Percentiles rank a stretch among this genome's conserved stretches.
Conservation (phyloP, 1,140 invertebrate genomes). For the Penaeus chinensis region DNA sequence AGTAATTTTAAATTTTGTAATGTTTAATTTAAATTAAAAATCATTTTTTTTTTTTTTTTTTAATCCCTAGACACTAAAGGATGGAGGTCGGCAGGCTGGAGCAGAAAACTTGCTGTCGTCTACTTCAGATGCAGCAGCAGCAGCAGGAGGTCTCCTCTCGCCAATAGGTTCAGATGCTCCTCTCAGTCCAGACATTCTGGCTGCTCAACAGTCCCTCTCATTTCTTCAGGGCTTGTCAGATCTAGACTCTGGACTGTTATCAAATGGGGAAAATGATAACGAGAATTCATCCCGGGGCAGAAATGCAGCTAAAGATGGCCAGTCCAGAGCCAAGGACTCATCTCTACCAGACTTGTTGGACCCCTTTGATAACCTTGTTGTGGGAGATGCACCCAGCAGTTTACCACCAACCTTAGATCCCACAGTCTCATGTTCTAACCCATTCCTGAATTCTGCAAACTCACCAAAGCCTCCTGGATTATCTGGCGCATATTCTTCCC, state of each 20-base stretch:
- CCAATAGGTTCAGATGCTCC: conserved; percentile 43
- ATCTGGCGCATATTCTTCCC: conserved; percentile 1
- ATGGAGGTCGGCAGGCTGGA: conserved; percentile 70
- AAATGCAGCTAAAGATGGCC: conserved; percentile 65
- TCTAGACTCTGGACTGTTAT: conserved; percentile 66
- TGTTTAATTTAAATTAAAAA: too few species aligned
- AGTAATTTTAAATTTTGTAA: too few species aligned
- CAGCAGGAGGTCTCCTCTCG: neutral
- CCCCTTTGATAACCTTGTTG: conserved; percentile 25
- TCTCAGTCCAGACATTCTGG: conserved; percentile 74
- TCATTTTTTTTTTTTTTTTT: neutral
- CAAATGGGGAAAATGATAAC: conserved; percentile 67
- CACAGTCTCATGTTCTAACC: conserved; percentile 65
- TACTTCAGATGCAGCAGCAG: neutral
- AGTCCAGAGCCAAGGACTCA: conserved; percentile 66
- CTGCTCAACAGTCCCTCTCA: conserved; percentile 81
- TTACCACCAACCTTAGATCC: conserved; percentile 9
- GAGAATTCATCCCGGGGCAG: neutral
- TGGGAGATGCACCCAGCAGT: neutral
- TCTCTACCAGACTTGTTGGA: conserved; percentile 65
- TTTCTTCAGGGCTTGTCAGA: conserved; percentile 77
- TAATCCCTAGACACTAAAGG: neutral
- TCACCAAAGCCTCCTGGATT: conserved; percentile 68
- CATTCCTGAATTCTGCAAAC: conserved; percentile 75
- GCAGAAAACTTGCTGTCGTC: conserved; percentile 72